Conservation (phyloP, 1,140 invertebrate species). For the Lamellibrachia luymesi region DNA sequence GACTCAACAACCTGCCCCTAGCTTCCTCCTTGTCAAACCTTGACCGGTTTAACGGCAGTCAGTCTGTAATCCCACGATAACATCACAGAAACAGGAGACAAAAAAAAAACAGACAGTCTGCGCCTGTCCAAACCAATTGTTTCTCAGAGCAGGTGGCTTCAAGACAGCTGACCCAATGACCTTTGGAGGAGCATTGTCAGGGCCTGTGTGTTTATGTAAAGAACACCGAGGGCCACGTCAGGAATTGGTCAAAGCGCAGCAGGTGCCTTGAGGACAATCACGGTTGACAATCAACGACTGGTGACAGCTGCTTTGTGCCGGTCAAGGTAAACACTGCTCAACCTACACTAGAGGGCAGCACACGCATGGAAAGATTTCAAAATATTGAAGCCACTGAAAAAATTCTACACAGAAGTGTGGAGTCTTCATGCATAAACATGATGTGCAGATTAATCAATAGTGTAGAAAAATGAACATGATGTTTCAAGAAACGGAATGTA, state of each 20-base stretch:
- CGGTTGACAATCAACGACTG: not conserved
- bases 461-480: not conserved
- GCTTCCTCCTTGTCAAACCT: not conserved
- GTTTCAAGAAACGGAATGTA: not conserved
- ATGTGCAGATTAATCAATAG: no score
- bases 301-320: not conserved
- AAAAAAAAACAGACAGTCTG: not conserved
- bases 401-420: not conserved
- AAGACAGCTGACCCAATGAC: not conserved
- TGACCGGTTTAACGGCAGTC: not conserved
- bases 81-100: not conserved
- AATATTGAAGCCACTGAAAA: not conserved
- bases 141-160: not conserved
- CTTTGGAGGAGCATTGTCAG: not conserved
- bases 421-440: not conserved
- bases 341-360: not conserved
- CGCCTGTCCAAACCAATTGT: not conserved
- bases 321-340: not conserved
- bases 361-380: not conserved
- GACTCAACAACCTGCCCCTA: not conserved
- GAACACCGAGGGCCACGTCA: not conserved
- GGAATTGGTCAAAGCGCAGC: not conserved
- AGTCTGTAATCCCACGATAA: no score
- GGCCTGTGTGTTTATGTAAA: not conserved
- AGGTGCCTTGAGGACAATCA: not conserved